Conservation (phyloP, 2,888 invertebrate genomes). For the Ametastegia equiseti region DNA sequence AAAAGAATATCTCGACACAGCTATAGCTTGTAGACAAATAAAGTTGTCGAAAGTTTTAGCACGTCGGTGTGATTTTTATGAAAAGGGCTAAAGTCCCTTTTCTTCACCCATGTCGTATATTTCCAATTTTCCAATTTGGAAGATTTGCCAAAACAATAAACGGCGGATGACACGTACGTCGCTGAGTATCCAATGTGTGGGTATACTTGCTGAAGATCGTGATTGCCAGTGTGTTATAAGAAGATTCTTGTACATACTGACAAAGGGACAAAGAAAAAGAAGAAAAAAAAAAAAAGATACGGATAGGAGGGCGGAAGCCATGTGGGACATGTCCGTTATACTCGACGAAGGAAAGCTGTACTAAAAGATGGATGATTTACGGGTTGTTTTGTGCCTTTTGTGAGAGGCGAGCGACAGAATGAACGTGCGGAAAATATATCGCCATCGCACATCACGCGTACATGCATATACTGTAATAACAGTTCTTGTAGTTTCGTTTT, state of each 20-base stretch:
- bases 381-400: background rate
- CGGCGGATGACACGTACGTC: background rate
- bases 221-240: background rate
- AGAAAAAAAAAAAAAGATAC: no score
- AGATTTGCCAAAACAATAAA: background rate
- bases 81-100: background rate
- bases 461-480: background rate
- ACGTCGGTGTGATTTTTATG: background rate
- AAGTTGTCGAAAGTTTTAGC: background rate
- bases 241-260: background rate
- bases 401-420: no score
- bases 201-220: background rate
- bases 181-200: slow-evolving; percentile 1
- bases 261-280: slow-evolving; percentile 34
- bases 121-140: background rate
- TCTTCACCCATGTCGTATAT: background rate
- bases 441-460: background rate
- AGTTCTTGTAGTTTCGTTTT: background rate
- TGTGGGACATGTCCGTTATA: slow-evolving; percentile 35
- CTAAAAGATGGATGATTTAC: background rate
- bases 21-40: background rate
- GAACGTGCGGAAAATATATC: background rate
- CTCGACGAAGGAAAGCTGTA: background rate
- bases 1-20: background rate
- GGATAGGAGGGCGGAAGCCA: background rate